Evolutionary conservation across 2,888 invertebrate genomes (phyloP).

Genomic region (Schizotus pectinicornis): DNA sequence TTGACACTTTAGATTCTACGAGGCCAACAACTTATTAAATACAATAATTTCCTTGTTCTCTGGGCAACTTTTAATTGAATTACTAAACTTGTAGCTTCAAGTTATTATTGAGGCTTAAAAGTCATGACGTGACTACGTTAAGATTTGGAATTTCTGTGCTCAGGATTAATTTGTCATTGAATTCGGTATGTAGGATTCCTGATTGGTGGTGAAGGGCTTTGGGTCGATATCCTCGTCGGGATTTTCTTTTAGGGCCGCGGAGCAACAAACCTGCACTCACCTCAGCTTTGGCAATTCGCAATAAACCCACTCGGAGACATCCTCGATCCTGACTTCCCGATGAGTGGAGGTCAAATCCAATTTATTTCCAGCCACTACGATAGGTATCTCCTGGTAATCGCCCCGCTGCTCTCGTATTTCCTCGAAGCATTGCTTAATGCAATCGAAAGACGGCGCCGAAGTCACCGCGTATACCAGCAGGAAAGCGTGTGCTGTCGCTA

Average conservation of each 20-base stretch:
- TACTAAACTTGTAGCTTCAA: too few relatives aligned
- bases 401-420: constrained; percentile 83
- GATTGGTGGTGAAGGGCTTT: neutral
- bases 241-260: neutral
- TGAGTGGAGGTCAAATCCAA: constrained; percentile 75
- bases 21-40: too few relatives aligned
- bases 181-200: too few relatives aligned
- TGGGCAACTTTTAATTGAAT: too few relatives aligned
- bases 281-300: constrained; percentile 76
- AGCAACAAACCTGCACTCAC: constrained; percentile 59
- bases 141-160: too few relatives aligned
- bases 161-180: too few relatives aligned
- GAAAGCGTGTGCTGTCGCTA: constrained; percentile 88
- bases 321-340: constrained; percentile 76
- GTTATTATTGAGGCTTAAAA: too few relatives aligned
- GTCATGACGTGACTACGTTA: too few relatives aligned
- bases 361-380: constrained; percentile 88
- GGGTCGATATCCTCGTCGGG: neutral
- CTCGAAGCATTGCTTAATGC: constrained; percentile 77
- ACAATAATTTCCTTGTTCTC: too few relatives aligned
- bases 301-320: constrained; percentile 81
- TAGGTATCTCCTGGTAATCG: constrained; percentile 79
- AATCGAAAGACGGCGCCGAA: constrained; percentile 73
- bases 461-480: constrained; percentile 84
- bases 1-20: too few relatives aligned